Base-by-base conservation (phyloP, 1,140 invertebrate genomes). In the Bombus huntii region DNA sequence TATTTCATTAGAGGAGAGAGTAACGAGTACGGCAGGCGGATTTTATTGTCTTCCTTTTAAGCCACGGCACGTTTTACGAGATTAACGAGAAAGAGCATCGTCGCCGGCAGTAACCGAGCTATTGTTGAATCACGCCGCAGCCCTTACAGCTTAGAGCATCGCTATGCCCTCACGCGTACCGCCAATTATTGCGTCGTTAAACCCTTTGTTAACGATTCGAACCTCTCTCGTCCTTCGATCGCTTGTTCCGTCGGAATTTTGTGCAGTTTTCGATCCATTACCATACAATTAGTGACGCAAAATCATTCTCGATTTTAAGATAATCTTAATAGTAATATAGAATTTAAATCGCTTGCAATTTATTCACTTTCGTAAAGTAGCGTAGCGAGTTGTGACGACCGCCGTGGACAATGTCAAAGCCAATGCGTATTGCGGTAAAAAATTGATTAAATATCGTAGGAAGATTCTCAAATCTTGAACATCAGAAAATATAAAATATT, bases 111-210 rank as follows among this genome's bases (percentile, higher is more conserved):
- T 74, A 81, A 81, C 47, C 53, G 68, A 68, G 88, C 85, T 66
- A 87, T 86, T 78, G 83, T 80, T 83, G 74, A 86, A 80, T 81
- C 77, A 81, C 84, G 71, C 68, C 85, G 44, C 75, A 83, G 74
- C 84, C 82, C 42, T 82, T 81, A 53, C 44, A 47, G 70, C 62
- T 37, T 57, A 73, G 62, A 79, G 82, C 65, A 73, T 62, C 57
- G 57, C 18, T 78, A 62, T 68, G 37, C 75, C 47, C 77, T 85
- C 66, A 59, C 70, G 87, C 79, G 71, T 88, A 76, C 70, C 53
- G 65, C 25, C 75, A 89, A 89, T 89, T 89, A 86, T 89, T 86
- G 88, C 79, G 47, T 88, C 68, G 83, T 89, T 86, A 82, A 83
- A 44, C 31, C 74, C 76, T 80, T 89, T 86, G 53, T 85, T 79